Conservation (phyloP, 2,888 invertebrate species). For the Dichetophora obliterata region DNA sequence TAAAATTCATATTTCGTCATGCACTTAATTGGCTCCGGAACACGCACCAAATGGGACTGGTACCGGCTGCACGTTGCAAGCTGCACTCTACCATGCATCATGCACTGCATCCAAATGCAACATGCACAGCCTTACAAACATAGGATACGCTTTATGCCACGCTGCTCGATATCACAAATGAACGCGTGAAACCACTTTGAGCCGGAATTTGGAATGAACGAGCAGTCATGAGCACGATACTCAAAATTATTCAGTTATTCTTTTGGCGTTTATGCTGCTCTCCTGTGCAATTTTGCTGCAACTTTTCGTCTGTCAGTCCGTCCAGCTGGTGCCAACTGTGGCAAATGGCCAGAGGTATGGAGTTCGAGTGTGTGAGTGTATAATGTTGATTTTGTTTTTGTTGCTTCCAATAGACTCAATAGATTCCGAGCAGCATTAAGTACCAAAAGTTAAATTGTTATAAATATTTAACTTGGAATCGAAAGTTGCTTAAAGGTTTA, state of each 20-base stretch:
- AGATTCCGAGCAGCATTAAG: not conserved
- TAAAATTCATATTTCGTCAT: slow-evolving; percentile 39
- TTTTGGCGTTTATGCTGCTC: not conserved
- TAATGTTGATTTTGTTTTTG: too few relatives aligned
- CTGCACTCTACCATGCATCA: not conserved
- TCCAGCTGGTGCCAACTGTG: not conserved
- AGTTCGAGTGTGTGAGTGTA: not conserved
- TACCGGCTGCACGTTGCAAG: slow-evolving; percentile 22
- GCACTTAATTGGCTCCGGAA: slow-evolving; percentile 37
- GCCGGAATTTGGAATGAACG: slow-evolving; percentile 1
- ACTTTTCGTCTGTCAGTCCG: not conserved
- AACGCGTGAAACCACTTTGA: not conserved
- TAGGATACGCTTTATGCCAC: not conserved
- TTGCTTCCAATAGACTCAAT: too few relatives aligned
- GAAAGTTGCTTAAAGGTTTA: too few relatives aligned
- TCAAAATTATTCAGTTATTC: slow-evolving; percentile 15
- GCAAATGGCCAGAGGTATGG: not conserved
- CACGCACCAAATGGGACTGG: slow-evolving; percentile 34
- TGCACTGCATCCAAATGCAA: not conserved
- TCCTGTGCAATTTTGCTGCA: not conserved
- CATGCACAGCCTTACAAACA: not conserved
- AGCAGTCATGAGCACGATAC: slow-evolving; percentile 17
- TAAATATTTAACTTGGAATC: too few relatives aligned
- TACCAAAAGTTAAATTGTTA: not conserved
- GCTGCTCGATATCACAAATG: slow-evolving; percentile 1